These are phyloP conservation scores for Carposina sasakii DNA, from an alignment of 1,140 invertebrate genomes.

Conservation along the genomic window DNA sequence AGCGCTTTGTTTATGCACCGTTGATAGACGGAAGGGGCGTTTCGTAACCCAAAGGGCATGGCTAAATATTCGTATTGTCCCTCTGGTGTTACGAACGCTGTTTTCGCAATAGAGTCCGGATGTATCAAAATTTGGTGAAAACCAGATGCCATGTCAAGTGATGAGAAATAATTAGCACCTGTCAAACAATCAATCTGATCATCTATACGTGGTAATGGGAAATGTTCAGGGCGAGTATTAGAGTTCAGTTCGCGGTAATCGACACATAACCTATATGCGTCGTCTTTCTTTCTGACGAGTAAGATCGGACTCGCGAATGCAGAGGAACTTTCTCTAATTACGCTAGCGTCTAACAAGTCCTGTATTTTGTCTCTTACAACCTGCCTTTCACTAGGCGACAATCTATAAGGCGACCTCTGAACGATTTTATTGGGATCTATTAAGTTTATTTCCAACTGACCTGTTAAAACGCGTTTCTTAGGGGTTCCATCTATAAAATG, in stretches of 20 bases:
- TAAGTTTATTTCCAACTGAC: slow-evolving; percentile 16
- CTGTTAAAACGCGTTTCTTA: slow-evolving; percentile 13
- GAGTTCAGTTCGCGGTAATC: slow-evolving; percentile 17
- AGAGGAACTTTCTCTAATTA: slow-evolving; percentile 21
- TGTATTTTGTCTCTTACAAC: slow-evolving; percentile 23
- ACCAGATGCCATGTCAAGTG: slow-evolving; percentile 58
- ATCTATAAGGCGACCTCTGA: slow-evolving; percentile 16
- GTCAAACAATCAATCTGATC: slow-evolving; percentile 48
- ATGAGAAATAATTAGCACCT: slow-evolving; percentile 21
- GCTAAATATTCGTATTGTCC: too few species aligned
- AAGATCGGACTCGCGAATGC: slow-evolving; percentile 31
- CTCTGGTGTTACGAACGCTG: slow-evolving; percentile 63
- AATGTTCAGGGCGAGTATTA: slow-evolving; percentile 53
- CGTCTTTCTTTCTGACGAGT: slow-evolving; percentile 31
- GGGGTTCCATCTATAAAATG: slow-evolving; percentile 17
- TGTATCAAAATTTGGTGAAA: slow-evolving; percentile 56
- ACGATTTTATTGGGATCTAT: slow-evolving; percentile 18
- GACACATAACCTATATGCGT: slow-evolving; percentile 9
- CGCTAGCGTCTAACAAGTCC: slow-evolving; percentile 11
- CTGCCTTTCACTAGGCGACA: slow-evolving; percentile 18
- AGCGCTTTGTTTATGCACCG: slow-evolving; percentile 22
- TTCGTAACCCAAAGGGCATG: too few species aligned
- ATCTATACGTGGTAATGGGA: slow-evolving; percentile 68
- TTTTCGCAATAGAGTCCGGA: slow-evolving; percentile 26
- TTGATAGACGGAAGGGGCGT: too few species aligned